Evolutionary conservation across 1,140 invertebrate species (phyloP).

Genomic region (Aphis gossypii): DNA sequence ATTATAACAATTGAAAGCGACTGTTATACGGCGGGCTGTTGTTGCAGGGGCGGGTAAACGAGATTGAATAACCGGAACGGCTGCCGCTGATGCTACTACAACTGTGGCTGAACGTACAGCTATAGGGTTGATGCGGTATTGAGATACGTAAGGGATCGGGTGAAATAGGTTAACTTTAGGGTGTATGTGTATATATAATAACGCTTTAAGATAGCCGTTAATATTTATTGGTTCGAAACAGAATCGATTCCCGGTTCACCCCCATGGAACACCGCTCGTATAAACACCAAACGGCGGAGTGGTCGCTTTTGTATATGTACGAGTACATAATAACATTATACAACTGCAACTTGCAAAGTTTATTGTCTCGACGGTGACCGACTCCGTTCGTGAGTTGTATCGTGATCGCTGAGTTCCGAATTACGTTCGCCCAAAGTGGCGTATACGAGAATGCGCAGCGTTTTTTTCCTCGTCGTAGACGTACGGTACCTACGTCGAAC

Average conservation of each 20-base stretch:
- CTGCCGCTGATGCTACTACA: neutral
- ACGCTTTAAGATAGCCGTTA: slow-evolving; percentile 54
- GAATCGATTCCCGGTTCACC: slow-evolving; percentile 35
- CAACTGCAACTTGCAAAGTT: neutral
- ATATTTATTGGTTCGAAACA: slow-evolving; percentile 52
- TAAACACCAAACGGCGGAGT: neutral
- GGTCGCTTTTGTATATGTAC: neutral
- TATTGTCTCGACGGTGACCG: neutral
- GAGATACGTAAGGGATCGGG: neutral
- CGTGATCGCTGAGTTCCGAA: neutral
- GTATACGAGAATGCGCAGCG: neutral
- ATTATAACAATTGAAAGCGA: slow-evolving; percentile 24
- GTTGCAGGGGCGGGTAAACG: neutral
- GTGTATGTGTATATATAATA: slow-evolving; percentile 43
- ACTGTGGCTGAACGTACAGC: neutral
- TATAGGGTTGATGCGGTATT: neutral
- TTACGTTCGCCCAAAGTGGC: neutral
- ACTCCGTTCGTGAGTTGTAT: neutral
- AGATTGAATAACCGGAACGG: slow-evolving; percentile 43
- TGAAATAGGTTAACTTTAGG: slow-evolving; percentile 35
- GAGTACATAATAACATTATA: slow-evolving; percentile 12
- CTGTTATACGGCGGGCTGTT: neutral
- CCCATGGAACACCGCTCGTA: neutral
- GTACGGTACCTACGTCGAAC: neutral
- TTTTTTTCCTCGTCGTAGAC: neutral